These are phyloP conservation scores for Apteryx owenii DNA, from an alignment of 2,113 vertebrate genomes.

Conservation along the genomic window DNA sequence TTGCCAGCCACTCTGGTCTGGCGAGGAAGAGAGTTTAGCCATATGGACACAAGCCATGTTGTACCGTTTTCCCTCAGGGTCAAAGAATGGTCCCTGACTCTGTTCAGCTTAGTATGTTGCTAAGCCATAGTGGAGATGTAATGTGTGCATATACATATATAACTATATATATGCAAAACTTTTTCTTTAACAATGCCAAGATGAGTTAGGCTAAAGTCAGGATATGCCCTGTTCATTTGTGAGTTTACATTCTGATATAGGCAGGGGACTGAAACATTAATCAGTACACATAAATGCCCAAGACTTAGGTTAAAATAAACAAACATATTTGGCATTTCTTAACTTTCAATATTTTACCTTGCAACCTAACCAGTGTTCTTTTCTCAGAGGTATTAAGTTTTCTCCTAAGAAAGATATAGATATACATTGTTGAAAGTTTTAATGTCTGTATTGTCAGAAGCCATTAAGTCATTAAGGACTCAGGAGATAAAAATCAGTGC, in stretches of 20 bases:
- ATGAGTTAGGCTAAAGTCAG: background rate
- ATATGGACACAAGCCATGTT: background rate
- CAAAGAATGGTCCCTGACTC: background rate
- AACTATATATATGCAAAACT: background rate
- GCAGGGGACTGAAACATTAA: background rate
- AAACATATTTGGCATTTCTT: background rate
- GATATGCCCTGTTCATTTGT: background rate
- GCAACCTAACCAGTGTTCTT: background rate
- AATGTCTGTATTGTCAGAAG: background rate
- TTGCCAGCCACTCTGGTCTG: background rate
- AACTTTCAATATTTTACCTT: background rate
- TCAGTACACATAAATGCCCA: accelerated
- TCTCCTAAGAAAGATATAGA: background rate
- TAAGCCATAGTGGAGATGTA: background rate
- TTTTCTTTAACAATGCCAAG: background rate
- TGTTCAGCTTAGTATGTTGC: background rate
- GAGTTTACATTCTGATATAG: background rate
- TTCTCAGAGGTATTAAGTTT: background rate
- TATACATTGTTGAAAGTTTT: background rate
- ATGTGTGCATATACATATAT: background rate
- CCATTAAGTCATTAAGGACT: background rate
- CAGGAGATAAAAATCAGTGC: background rate
- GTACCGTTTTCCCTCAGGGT: background rate
- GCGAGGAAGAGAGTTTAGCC: background rate
- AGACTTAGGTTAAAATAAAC: background rate